Conservation (phyloP, 2,888 invertebrate genomes). For the Nephrotoma guestfalica region DNA sequence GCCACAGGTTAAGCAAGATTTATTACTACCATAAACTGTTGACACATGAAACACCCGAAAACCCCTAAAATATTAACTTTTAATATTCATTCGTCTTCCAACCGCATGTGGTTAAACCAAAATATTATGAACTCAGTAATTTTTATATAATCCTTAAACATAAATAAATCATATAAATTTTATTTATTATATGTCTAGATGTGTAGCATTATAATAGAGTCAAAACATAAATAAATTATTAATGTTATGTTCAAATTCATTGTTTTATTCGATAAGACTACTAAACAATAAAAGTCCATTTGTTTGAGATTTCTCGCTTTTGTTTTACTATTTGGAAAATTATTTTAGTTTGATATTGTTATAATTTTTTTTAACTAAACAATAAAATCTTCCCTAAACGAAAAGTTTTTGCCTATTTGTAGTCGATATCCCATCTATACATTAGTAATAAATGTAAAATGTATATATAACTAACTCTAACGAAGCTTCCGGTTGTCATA, state of each 20-base stretch:
- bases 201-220: not conserved
- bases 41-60: not conserved
- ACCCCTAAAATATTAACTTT: not conserved
- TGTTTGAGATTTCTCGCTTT: not conserved
- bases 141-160: not conserved
- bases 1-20: not conserved
- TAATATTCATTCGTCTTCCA: not conserved
- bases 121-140: not conserved
- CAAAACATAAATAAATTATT: not conserved
- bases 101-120: not conserved
- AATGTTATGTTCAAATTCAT: not conserved
- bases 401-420: no score
- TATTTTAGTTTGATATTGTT: no score
- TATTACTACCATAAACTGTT: not conserved
- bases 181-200: not conserved
- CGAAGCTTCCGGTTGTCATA: no score
- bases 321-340: no score
- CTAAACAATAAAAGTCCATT: not conserved
- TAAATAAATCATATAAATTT: not conserved
- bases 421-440: no score
- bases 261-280: not conserved
- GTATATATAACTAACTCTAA: no score
- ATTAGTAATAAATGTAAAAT: no score
- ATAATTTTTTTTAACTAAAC: no score
- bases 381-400: no score